phyloP scores from a whole-genome alignment of 2,113 vertebrate genomes.

The Formicarius rufipectus region DNA sequence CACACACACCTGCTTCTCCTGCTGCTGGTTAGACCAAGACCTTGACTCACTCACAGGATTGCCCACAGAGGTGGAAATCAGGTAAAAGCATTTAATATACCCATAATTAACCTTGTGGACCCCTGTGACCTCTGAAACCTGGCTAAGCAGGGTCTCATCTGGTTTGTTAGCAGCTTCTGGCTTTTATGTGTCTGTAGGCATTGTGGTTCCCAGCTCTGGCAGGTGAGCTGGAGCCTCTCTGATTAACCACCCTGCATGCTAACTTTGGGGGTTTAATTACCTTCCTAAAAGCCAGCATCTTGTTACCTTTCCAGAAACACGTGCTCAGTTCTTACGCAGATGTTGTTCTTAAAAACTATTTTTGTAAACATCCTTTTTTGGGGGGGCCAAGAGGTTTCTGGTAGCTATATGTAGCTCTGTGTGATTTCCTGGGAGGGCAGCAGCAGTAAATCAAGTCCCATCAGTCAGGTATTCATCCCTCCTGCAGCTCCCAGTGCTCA shows the following conservation, averaged over 20 bases:
- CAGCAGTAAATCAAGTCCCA: background rate
- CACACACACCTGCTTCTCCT: fast-evolving
- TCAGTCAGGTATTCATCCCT: conserved; percentile 2
- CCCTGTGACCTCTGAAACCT: background rate
- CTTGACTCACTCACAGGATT: background rate
- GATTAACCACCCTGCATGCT: background rate
- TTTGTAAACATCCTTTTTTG: background rate
- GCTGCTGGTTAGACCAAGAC: background rate
- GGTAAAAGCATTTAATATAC: background rate
- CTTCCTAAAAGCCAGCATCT: background rate
- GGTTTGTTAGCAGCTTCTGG: background rate
- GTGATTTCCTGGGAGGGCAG: background rate
- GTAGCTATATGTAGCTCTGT: background rate
- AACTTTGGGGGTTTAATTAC: conserved; percentile 6
- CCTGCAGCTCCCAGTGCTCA: conserved; percentile 6
- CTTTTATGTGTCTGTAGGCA: background rate
- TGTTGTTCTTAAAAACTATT: conserved; percentile 23
- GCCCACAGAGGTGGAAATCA: background rate
- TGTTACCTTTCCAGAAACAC: conserved; percentile 44
- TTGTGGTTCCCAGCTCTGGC: background rate
- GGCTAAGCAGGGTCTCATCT: background rate
- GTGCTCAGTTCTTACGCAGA: background rate
- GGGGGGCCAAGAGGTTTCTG: background rate
- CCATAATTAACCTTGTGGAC: background rate
- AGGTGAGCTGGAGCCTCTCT: background rate